phyloP scores from a whole-genome alignment of 2,888 invertebrate species.

The Hypercompe scribonia region DNA sequence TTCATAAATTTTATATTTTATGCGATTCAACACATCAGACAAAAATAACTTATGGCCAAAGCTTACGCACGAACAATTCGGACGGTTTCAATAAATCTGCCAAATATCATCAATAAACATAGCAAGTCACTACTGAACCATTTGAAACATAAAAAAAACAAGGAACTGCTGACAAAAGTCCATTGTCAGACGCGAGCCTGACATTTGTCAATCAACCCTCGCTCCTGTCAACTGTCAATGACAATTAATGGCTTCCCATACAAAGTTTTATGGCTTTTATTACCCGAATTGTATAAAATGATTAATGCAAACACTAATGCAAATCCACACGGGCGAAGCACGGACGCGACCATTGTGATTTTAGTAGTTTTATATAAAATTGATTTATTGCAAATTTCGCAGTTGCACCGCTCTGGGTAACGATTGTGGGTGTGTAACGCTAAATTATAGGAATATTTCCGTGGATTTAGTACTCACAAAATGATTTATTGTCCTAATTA shows the following conservation, averaged over 20 bases:
- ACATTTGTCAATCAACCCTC: constrained; percentile 85
- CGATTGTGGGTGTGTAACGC: constrained; percentile 59
- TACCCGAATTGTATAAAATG: constrained; percentile 81
- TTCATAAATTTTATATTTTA: not conserved
- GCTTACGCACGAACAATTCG: constrained; percentile 23
- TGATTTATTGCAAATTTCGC: constrained; percentile 78
- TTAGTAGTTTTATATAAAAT: constrained; percentile 77
- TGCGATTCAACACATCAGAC: not conserved
- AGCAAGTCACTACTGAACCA: constrained; percentile 53
- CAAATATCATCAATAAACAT: constrained; percentile 44
- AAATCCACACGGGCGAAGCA: constrained; percentile 78
- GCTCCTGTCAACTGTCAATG: constrained; percentile 83
- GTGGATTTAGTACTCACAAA: not conserved
- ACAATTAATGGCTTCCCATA: constrained; percentile 84
- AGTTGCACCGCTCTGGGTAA: constrained; percentile 63
- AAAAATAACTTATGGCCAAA: constrained; percentile 28
- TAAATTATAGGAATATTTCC: not conserved
- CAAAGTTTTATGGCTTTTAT: constrained; percentile 84
- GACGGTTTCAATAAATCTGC: constrained; percentile 23
- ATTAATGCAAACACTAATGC: constrained; percentile 86
- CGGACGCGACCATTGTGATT: constrained; percentile 71
- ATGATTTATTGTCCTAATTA: not conserved
- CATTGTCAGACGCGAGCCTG: constrained; percentile 67
- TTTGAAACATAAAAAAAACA: constrained; percentile 49
- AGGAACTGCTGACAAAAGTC: constrained; percentile 52